Conservation (phyloP, 1,140 invertebrate species). For the Ips nitidus region DNA sequence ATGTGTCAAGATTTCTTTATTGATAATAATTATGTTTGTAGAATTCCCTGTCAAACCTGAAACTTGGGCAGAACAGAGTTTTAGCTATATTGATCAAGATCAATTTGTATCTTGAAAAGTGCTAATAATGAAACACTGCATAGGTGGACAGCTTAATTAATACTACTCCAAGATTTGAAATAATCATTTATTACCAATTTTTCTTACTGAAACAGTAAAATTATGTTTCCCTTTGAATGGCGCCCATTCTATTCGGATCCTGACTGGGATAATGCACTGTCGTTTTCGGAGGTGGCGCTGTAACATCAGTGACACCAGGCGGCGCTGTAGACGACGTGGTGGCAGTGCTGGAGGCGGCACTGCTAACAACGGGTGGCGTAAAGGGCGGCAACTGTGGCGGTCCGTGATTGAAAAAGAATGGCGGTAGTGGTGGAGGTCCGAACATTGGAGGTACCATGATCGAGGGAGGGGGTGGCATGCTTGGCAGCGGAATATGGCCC, state of each 20-base stretch:
- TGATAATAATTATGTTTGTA: too few relatives aligned
- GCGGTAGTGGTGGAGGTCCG: conserved; percentile 55
- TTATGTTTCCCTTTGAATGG: conserved; percentile 44
- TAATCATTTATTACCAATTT: too few relatives aligned
- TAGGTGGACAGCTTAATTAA: too few relatives aligned
- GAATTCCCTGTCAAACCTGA: too few relatives aligned
- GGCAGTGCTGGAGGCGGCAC: conserved; percentile 37
- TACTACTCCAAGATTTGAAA: too few relatives aligned
- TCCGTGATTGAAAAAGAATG: conserved; percentile 60
- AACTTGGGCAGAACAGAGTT: too few relatives aligned
- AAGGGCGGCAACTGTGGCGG: conserved; percentile 59
- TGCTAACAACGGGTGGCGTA: conserved; percentile 52
- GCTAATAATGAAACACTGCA: too few relatives aligned
- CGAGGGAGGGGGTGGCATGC: conserved; percentile 60
- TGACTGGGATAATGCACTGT: conserved; percentile 91
- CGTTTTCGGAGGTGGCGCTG: conserved; percentile 50
- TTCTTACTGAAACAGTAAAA: too few relatives aligned
- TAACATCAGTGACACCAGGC: conserved; percentile 9
- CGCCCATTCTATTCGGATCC: conserved; percentile 87
- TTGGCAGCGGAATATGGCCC: conserved; percentile 55
- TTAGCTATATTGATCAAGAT: too few relatives aligned
- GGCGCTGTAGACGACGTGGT: conserved; percentile 36
- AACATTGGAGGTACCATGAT: conserved; percentile 57
- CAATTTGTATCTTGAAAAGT: too few relatives aligned
- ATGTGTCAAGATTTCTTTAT: too few relatives aligned